A percentile compares a stretch with the other conserved stretches of the same genome.
phyloP scores from a whole-genome alignment of 92 coral and sea anemone species.

The Siderastrea siderea region DNA sequence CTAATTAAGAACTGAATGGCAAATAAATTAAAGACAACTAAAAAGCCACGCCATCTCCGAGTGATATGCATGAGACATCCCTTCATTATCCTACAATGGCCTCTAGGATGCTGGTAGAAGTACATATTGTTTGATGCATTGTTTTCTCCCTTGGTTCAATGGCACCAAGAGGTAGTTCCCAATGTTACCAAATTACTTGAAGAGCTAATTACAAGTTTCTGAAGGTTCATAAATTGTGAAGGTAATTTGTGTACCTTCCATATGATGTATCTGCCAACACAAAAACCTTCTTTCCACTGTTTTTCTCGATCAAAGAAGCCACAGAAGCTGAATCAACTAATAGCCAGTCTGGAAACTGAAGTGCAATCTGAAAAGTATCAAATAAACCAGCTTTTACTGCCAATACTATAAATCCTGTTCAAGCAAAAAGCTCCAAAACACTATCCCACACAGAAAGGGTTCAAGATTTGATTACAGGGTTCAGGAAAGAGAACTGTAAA shows the following conservation, averaged over 20 bases:
- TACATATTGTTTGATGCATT: too few species aligned
- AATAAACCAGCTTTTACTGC: not conserved
- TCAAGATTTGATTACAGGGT: too few species aligned
- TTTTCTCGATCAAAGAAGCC: slow-evolving; percentile 77
- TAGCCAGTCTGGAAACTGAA: slow-evolving; percentile 92
- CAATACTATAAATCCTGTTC: not conserved
- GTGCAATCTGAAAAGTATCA: slow-evolving; percentile 78
- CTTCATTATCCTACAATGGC: too few species aligned
- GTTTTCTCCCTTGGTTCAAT: too few species aligned
- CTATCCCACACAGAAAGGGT: too few species aligned
- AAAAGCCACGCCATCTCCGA: too few species aligned
- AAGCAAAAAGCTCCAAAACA: too few species aligned
- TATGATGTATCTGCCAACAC: slow-evolving; percentile 97
- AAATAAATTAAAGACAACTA: too few species aligned
- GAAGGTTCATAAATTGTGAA: not conserved
- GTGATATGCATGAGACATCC: too few species aligned
- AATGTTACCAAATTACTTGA: not conserved
- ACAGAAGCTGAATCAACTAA: slow-evolving; percentile 87
- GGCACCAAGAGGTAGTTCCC: too few species aligned
- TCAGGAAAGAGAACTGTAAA: not conserved
- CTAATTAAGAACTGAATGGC: too few species aligned
- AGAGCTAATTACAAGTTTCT: not conserved
- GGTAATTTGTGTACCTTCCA: slow-evolving; percentile 76
- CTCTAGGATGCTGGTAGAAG: too few species aligned
- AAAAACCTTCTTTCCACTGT: slow-evolving; percentile 68